Conservation (phyloP, 2,113 vertebrate genomes). For the Myiagra hebetior region DNA sequence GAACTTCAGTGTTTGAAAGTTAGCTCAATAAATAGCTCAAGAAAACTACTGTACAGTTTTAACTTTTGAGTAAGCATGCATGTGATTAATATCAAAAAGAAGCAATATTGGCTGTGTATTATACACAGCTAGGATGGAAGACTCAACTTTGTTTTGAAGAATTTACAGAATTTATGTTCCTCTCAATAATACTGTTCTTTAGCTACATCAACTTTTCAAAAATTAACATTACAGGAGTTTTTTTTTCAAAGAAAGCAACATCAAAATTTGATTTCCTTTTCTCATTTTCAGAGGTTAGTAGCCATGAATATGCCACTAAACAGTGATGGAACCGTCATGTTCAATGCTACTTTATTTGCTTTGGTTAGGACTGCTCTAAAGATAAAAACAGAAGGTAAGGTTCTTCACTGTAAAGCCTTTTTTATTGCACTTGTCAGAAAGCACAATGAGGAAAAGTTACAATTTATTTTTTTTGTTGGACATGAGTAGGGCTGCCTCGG, state of each 20-base stretch:
- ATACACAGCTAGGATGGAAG: neutral
- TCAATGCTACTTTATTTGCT: constrained; percentile 97
- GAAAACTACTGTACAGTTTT: neutral
- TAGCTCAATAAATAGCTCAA: neutral
- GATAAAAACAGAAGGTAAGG: constrained; percentile 97
- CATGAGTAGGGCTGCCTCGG: neutral
- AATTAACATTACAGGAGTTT: neutral
- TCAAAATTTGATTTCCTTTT: neutral
- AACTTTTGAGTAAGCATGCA: neutral
- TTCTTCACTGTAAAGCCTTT: neutral
- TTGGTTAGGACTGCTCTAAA: constrained; percentile 96
- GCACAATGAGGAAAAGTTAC: neutral
- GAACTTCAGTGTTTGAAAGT: neutral
- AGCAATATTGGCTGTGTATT: neutral
- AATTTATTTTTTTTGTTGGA: neutral
- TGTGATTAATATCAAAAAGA: neutral
- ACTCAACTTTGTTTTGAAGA: neutral
- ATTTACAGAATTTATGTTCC: neutral
- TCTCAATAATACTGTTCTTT: neutral
- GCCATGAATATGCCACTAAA: constrained; percentile 99
- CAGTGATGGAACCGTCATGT: constrained; percentile 98
- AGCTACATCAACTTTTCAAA: neutral
- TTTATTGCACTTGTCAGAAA: neutral
- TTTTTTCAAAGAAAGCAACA: neutral
- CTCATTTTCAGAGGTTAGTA: constrained; percentile 86